Conservation (phyloP, 2,888 invertebrate genomes). For the Ormia ochracea region DNA sequence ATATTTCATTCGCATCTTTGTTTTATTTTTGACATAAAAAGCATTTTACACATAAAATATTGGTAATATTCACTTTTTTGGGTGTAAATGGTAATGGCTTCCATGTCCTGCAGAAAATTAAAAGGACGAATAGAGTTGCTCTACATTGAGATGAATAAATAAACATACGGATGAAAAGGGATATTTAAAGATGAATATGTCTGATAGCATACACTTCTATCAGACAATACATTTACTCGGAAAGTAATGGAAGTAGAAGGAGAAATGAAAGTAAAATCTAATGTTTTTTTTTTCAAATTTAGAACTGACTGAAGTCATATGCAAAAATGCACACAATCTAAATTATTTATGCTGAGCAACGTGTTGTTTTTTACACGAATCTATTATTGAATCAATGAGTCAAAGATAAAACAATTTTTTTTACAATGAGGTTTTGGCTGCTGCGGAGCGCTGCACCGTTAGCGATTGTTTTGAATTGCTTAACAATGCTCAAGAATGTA, state of each 20-base stretch:
- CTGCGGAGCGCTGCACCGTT: too few species aligned
- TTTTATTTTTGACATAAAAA: neutral
- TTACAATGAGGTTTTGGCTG: too few species aligned
- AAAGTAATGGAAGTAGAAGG: neutral
- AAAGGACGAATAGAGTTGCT: constrained; percentile 6
- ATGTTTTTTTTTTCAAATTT: neutral
- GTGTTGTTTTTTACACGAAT: too few species aligned
- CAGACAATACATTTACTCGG: constrained; percentile 12
- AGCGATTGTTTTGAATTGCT: too few species aligned
- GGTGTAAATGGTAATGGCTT: constrained; percentile 46
- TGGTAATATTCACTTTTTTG: constrained; percentile 54
- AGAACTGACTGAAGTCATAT: neutral
- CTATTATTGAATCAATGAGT: too few species aligned
- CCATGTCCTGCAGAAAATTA: constrained; percentile 35
- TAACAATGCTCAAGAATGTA: too few species aligned
- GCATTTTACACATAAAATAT: constrained; percentile 24
- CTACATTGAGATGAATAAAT: constrained; percentile 28
- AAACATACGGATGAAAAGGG: constrained; percentile 13
- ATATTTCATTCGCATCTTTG: too few species aligned
- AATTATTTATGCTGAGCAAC: too few species aligned
- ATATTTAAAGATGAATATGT: constrained; percentile 12
- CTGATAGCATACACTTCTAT: constrained; percentile 1
- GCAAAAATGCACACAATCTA: neutral
- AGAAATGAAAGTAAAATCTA: constrained; percentile 33
- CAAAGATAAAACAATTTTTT: too few species aligned